phyloP scores from a whole-genome alignment of 2,797 vertebrate genomes.

The Scyliorhinus canicula region DNA sequence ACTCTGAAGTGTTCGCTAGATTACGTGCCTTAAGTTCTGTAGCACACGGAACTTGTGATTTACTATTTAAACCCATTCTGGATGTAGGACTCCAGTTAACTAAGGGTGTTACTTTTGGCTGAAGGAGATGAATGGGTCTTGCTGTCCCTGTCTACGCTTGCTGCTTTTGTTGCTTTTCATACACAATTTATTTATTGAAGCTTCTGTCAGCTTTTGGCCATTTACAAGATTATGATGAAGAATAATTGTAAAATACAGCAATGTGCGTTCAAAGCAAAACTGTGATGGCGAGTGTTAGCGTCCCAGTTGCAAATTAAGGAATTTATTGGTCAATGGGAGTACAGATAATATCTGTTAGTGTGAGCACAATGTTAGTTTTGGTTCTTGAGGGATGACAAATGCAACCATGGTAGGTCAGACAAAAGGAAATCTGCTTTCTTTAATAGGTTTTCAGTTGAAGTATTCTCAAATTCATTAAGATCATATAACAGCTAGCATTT shows the following conservation, averaged over 20 bases:
- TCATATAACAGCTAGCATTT: conserved; percentile 15
- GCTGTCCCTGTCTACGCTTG: not conserved
- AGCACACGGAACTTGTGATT: no score
- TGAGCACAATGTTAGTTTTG: conserved; percentile 8
- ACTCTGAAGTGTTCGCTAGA: not conserved
- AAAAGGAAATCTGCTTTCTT: not conserved
- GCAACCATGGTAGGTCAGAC: not conserved
- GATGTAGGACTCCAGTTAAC: not conserved
- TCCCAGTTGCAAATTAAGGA: not conserved
- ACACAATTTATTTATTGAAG: not conserved
- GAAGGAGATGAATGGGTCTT: conserved; percentile 5
- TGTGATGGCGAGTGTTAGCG: not conserved
- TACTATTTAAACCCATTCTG: not conserved
- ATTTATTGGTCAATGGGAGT: not conserved
- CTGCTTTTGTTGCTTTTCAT: not conserved
- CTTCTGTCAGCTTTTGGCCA: not conserved
- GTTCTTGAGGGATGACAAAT: not conserved
- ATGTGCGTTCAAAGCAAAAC: not conserved
- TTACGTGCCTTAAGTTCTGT: not conserved
- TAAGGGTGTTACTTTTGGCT: not conserved
- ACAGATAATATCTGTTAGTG: not conserved
- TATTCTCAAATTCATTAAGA: conserved; percentile 13
- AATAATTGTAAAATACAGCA: not conserved
- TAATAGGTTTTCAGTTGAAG: not conserved
- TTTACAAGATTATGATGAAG: not conserved